Evolutionary conservation across 2,113 vertebrate genomes (phyloP), one percentile per base, ranked within the genome.

Genomic region (Pachypanchax playfairii): DNA sequence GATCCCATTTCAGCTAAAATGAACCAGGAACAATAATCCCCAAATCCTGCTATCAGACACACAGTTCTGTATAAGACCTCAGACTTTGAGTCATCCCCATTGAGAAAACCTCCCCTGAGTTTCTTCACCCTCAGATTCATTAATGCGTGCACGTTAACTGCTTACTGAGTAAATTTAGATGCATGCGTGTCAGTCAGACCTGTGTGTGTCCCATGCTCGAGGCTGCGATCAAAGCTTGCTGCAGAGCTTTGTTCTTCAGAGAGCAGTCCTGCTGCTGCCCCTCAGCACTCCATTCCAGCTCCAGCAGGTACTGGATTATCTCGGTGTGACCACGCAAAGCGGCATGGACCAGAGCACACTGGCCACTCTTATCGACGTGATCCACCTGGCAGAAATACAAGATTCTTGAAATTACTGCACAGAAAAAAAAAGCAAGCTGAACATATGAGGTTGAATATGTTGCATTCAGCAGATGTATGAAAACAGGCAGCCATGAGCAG

Each of bases 161-260:
- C 33, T 24, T 28, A n/a, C 15, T 1, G 15, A 18, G 44, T 51
- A 24, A 38, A 67, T 41, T 50, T 22, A 24, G 3, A 14, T 69
- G 54, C 20, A 13, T 57, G 48, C 59, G 49, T 77, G 66, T 60
- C 25, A 42, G 39, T 79, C 75, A 24, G 69, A 99, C 97, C 93
- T 93, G 92, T 42, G 88, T 90, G 85, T 99, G 97, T 47, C 97
- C 97, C 96, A 98, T 99, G 85, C 97, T 99, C 84, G 94, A 92
- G 2, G 96, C 94, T 0, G 94, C 97, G 0, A 94, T 96, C 57
- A 99, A 85, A 0, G 94, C 94, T 80, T 98, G 96, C 56, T 97
- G 97, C 61, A 98, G 89, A 0, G 92, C 94, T 50, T 95, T 95
- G 83, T 82, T 91, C 90, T 94, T 97, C 75, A 90, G 85, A 68